These are phyloP conservation scores for Cosmopolites sordidus DNA, from an alignment of 2,888 invertebrate genomes.

Conservation along the genomic window DNA sequence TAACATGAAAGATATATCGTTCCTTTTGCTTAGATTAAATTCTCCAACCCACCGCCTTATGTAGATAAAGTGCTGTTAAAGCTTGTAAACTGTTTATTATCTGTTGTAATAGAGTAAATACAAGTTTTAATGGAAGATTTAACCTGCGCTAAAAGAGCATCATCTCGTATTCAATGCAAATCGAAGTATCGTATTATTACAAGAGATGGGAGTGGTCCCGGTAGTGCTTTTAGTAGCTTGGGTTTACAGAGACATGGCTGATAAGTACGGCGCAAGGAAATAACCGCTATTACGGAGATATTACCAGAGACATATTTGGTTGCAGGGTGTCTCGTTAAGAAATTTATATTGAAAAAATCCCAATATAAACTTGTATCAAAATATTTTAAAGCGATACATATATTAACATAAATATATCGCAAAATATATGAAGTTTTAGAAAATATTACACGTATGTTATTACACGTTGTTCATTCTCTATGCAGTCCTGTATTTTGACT, in stretches of 20 bases:
- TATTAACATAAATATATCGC: too few relatives aligned
- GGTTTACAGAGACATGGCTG: neutral
- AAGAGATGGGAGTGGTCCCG: constrained; percentile 19
- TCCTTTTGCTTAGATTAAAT: too few relatives aligned
- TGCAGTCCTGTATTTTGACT: too few relatives aligned
- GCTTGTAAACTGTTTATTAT: constrained; percentile 8
- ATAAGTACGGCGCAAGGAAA: neutral
- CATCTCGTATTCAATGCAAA: constrained; percentile 22
- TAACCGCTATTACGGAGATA: neutral
- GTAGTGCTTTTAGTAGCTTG: constrained; percentile 6
- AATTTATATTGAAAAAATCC: neutral
- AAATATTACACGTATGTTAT: too few relatives aligned
- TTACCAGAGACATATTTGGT: neutral
- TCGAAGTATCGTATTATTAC: constrained; percentile 10
- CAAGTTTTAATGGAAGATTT: constrained; percentile 9
- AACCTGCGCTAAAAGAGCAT: constrained; percentile 3
- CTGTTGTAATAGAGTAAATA: constrained; percentile 3
- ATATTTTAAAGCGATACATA: too few relatives aligned
- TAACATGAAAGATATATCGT: too few relatives aligned
- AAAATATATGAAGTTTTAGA: too few relatives aligned
- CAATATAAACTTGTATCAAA: too few relatives aligned
- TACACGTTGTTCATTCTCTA: too few relatives aligned
- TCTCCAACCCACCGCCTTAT: neutral
- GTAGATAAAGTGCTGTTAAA: constrained; percentile 3
- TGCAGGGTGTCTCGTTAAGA: neutral